Conservation (phyloP, 2,113 vertebrate genomes). For the Uria aalge region DNA sequence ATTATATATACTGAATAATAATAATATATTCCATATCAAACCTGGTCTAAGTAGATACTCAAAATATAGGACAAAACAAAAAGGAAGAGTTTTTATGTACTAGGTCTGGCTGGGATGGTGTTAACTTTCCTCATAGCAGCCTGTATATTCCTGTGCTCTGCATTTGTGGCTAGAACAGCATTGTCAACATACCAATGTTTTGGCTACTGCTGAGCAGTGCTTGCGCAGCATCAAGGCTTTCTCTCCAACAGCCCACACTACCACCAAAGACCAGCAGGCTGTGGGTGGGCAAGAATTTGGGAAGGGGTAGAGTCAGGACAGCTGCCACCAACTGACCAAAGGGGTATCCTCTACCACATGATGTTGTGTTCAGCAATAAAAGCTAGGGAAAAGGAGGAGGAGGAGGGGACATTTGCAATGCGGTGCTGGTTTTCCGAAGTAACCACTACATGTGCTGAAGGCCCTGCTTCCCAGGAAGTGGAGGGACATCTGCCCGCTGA, state of each 20-base stretch:
- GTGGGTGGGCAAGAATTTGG: neutral
- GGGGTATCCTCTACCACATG: no score
- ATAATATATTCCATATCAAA: neutral
- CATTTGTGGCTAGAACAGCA: neutral
- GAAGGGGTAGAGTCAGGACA: neutral
- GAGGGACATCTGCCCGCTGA: neutral
- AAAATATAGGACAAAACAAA: neutral
- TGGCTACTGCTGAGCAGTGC: neutral
- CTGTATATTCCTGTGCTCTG: neutral
- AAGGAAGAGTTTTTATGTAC: neutral
- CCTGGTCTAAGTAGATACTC: neutral
- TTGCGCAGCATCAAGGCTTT: neutral
- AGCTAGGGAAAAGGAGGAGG: neutral
- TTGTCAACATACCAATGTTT: neutral
- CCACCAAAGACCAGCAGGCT: neutral
- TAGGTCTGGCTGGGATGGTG: neutral
- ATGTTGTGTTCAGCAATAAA: neutral
- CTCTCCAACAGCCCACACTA: neutral
- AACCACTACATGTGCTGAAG: accelerated
- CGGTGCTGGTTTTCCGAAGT: neutral
- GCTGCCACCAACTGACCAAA: neutral
- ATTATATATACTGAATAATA: neutral
- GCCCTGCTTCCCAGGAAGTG: neutral
- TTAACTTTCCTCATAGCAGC: neutral
- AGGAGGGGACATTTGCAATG: neutral